Evolutionary conservation across 2,888 invertebrate species (phyloP).

Genomic region (Rosalia funebris): DNA sequence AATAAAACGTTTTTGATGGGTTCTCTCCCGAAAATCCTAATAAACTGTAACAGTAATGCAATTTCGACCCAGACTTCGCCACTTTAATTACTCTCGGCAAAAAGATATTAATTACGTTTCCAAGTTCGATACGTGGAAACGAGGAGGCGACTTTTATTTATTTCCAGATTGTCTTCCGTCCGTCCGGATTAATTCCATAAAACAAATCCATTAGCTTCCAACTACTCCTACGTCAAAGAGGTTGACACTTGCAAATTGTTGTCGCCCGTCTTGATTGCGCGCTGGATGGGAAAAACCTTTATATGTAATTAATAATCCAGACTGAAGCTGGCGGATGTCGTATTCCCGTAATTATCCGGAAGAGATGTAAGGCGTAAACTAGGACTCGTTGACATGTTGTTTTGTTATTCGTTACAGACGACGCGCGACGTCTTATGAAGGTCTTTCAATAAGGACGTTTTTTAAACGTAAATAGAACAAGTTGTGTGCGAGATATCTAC

Average conservation of each 20-base stretch:
- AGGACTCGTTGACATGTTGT: too few species aligned
- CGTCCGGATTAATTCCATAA: slow-evolving; percentile 32
- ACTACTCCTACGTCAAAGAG: not conserved
- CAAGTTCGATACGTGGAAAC: slow-evolving; percentile 45
- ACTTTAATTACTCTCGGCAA: slow-evolving; percentile 47
- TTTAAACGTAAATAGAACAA: too few species aligned
- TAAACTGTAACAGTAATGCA: slow-evolving; percentile 49
- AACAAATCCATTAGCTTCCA: slow-evolving; percentile 40
- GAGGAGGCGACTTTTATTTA: slow-evolving; percentile 22
- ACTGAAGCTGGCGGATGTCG: too few species aligned
- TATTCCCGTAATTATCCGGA: too few species aligned
- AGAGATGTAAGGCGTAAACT: too few species aligned
- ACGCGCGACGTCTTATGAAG: too few species aligned
- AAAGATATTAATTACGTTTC: slow-evolving; percentile 52
- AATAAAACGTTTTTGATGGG: slow-evolving; percentile 52
- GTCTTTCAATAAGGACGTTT: too few species aligned
- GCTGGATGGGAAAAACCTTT: not conserved
- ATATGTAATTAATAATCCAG: too few species aligned
- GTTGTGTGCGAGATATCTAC: too few species aligned
- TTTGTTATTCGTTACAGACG: too few species aligned
- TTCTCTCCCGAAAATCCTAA: slow-evolving; percentile 49
- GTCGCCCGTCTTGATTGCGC: slow-evolving; percentile 8
- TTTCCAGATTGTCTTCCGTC: slow-evolving; percentile 24
- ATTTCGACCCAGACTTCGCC: slow-evolving; percentile 49
- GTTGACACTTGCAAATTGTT: slow-evolving; percentile 14